Percentiles rank a stretch among this genome's conserved stretches.
Evolutionary conservation across 37 sponge, comb jelly and placozoan species (phyloP).

Genomic region (Agelas oroides): DNA sequence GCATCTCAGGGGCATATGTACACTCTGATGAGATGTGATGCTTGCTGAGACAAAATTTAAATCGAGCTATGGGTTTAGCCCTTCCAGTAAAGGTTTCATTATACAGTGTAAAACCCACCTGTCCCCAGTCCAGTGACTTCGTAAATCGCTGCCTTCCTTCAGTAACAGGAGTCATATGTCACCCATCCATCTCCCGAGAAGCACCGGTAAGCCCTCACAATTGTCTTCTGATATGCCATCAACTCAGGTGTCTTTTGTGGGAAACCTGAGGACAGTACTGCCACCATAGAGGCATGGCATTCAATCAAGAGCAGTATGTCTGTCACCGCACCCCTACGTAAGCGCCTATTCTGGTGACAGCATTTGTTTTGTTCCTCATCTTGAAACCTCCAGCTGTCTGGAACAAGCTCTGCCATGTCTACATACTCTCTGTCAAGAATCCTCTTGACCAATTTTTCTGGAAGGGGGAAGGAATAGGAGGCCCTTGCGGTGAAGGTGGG

Average conservation of each 20-base stretch:
- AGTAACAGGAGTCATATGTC: slow-evolving; percentile 14
- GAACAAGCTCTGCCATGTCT: slow-evolving; percentile 27
- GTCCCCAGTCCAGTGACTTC: slow-evolving; percentile 18
- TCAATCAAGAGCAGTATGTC: slow-evolving; percentile 9
- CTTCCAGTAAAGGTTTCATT: slow-evolving; percentile 23
- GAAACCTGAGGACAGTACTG: background rate
- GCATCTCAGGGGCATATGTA: background rate
- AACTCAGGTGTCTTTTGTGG: background rate
- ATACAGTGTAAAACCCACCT: slow-evolving; percentile 1
- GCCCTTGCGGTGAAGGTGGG: too few relatives aligned
- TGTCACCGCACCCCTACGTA: background rate
- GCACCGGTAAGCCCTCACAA: background rate
- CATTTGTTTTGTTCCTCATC: slow-evolving; percentile 10
- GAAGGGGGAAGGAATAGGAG: background rate
- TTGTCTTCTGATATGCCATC: slow-evolving; percentile 5
- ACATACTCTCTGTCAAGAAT: slow-evolving; percentile 17
- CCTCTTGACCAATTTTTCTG: slow-evolving; percentile 12
- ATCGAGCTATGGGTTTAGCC: background rate
- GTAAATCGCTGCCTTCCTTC: slow-evolving; percentile 2
- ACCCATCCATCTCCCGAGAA: slow-evolving; percentile 10
- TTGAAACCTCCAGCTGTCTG: slow-evolving; percentile 27
- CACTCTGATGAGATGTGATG: background rate
- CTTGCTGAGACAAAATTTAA: slow-evolving; percentile 2
- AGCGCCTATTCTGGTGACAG: background rate
- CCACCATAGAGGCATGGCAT: background rate